phyloP scores from a whole-genome alignment of 2,797 vertebrate species.

The Hypotaenidia okinawae region DNA sequence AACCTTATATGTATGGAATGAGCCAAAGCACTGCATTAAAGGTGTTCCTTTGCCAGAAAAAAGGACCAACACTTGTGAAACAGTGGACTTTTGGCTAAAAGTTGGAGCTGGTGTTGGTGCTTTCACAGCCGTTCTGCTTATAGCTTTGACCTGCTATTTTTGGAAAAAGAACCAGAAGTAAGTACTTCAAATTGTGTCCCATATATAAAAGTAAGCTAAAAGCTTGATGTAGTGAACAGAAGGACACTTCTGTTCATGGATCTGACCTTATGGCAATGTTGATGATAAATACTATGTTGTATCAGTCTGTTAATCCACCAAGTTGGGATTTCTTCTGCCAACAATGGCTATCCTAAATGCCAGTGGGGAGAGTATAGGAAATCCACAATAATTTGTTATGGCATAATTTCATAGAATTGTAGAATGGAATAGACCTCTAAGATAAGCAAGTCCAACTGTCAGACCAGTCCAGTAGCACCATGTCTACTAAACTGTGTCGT shows the following conservation, averaged over 20 bases:
- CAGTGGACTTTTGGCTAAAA: slow-evolving; percentile 92
- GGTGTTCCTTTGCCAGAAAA: slow-evolving; percentile 89
- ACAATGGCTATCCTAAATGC: background rate
- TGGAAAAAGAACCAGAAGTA: slow-evolving; percentile 99
- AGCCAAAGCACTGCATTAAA: slow-evolving; percentile 90
- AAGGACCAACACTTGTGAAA: slow-evolving; percentile 85
- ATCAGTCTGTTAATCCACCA: background rate
- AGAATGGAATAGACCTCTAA: too few species aligned
- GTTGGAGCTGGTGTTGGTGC: slow-evolving; percentile 87
- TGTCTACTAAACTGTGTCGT: too few species aligned
- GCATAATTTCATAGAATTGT: background rate
- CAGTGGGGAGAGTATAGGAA: background rate
- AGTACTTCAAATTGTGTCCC: slow-evolving; percentile 45
- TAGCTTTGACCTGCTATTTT: slow-evolving; percentile 95
- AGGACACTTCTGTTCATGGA: background rate
- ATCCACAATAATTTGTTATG: background rate
- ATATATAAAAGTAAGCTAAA: background rate
- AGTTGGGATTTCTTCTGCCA: background rate
- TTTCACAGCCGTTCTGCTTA: slow-evolving; percentile 87
- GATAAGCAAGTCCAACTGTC: too few species aligned
- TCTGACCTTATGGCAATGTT: background rate
- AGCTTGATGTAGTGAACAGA: background rate
- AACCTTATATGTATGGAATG: slow-evolving; percentile 92
- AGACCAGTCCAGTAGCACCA: too few species aligned
- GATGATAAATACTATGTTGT: background rate